Conservation (phyloP, 2,797 vertebrate genomes). For the Enteromius fasciolatus region DNA sequence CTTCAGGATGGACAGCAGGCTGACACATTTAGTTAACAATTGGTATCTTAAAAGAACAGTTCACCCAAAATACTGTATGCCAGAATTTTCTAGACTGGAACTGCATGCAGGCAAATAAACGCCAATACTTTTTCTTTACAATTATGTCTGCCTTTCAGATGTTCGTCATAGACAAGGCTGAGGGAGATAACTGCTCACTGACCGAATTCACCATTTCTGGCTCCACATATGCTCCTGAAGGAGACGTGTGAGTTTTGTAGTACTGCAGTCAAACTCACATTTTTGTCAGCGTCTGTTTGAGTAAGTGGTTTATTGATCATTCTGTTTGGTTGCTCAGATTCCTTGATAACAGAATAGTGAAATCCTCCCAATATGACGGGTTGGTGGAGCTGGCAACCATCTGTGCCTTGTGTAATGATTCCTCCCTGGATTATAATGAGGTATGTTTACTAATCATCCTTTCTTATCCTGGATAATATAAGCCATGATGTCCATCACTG, state of each 20-base stretch:
- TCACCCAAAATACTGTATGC: neutral
- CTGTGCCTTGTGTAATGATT: conserved; percentile 97
- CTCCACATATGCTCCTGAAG: conserved; percentile 95
- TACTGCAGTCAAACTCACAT: neutral
- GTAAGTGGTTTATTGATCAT: neutral
- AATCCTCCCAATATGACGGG: conserved; percentile 85
- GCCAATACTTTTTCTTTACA: neutral
- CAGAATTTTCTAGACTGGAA: too few species aligned
- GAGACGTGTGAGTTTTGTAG: conserved; percentile 89
- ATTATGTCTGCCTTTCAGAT: conserved; percentile 78
- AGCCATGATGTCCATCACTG: neutral
- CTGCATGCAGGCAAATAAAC: neutral
- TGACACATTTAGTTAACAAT: neutral
- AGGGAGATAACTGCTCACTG: conserved; percentile 88
- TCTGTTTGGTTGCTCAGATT: conserved; percentile 74
- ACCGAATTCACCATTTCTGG: conserved; percentile 95
- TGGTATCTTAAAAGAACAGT: neutral
- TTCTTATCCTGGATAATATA: neutral
- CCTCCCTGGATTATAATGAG: conserved; percentile 97
- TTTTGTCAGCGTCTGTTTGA: neutral
- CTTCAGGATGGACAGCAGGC: neutral
- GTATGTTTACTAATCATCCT: conserved; percentile 65
- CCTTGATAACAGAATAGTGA: conserved; percentile 86
- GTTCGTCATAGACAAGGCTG: conserved; percentile 90
- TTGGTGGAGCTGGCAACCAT: conserved; percentile 95